Evolutionary conservation across 2,888 invertebrate genomes (phyloP).

Genomic region (Sinhomidia bicolor): DNA sequence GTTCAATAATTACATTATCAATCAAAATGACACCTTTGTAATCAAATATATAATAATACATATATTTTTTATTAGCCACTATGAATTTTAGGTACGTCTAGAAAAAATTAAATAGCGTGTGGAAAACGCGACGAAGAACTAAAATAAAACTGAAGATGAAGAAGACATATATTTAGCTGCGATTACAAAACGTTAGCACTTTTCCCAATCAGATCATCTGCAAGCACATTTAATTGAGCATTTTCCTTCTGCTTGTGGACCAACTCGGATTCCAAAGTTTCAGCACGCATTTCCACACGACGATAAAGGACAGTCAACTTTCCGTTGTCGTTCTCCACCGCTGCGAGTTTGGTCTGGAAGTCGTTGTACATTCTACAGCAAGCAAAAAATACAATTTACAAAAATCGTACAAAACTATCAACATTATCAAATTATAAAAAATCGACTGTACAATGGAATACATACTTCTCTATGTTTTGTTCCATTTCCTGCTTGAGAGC

Average conservation of each 20-base stretch:
- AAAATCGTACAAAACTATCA: slow-evolving; percentile 49
- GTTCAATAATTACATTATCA: too few relatives aligned
- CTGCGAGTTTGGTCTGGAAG: slow-evolving; percentile 88
- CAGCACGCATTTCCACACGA: slow-evolving; percentile 93
- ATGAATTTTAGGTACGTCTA: too few relatives aligned
- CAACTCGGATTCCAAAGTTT: slow-evolving; percentile 90
- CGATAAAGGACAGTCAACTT: slow-evolving; percentile 93
- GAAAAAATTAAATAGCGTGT: too few relatives aligned
- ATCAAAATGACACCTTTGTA: too few relatives aligned
- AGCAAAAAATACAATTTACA: background rate
- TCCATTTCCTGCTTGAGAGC: slow-evolving; percentile 94
- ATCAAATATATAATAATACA: too few relatives aligned
- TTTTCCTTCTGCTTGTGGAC: slow-evolving; percentile 96
- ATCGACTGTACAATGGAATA: background rate
- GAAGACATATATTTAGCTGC: background rate
- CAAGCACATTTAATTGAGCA: slow-evolving; percentile 93
- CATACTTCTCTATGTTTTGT: slow-evolving; percentile 91
- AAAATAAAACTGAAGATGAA: background rate
- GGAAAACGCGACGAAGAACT: too few relatives aligned
- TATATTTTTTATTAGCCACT: too few relatives aligned
- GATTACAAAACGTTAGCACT: background rate
- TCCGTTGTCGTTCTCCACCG: slow-evolving; percentile 90
- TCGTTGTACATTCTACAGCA: slow-evolving; percentile 89
- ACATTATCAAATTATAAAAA: background rate
- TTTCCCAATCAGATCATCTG: slow-evolving; percentile 93